These are phyloP conservation scores for Manis crassicaudata DNA, from an alignment of 2,797 vertebrate species.

Conservation along the genomic window DNA sequence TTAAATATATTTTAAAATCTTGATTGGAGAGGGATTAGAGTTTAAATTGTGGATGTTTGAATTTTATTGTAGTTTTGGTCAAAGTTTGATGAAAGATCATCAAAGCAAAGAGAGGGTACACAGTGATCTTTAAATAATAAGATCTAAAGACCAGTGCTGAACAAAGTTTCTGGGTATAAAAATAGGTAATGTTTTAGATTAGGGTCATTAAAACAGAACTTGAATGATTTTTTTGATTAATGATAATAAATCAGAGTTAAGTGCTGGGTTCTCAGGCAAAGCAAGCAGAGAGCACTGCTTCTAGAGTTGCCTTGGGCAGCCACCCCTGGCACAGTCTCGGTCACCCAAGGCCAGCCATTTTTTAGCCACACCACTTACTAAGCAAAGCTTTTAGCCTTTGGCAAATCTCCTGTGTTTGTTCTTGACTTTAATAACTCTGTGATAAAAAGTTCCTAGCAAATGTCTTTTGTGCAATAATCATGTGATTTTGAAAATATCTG, in stretches of 20 bases:
- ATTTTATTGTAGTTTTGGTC: slow-evolving; percentile 32
- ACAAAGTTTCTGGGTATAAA: not conserved
- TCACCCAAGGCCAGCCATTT: not conserved
- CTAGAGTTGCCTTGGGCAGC: not conserved
- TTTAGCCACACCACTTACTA: not conserved
- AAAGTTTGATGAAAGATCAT: not conserved
- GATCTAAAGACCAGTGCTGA: not conserved
- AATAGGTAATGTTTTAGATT: not conserved
- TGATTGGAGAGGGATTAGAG: not conserved
- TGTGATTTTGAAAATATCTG: not conserved
- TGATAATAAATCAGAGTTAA: not conserved
- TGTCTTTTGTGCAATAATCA: not conserved
- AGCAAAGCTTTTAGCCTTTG: not conserved
- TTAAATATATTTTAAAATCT: not conserved
- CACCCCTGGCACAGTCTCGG: not conserved
- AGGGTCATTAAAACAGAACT: not conserved
- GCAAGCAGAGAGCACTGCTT: not conserved
- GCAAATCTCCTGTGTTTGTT: not conserved
- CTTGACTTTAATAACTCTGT: not conserved
- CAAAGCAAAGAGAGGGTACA: not conserved
- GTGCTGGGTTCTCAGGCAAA: not conserved
- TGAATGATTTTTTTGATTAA: not conserved
- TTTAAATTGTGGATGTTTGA: not conserved
- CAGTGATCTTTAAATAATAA: not conserved
- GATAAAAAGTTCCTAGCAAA: not conserved